These are phyloP conservation scores for Enoplosus armatus DNA, from an alignment of 2,797 vertebrate genomes.

Conservation along the genomic window DNA sequence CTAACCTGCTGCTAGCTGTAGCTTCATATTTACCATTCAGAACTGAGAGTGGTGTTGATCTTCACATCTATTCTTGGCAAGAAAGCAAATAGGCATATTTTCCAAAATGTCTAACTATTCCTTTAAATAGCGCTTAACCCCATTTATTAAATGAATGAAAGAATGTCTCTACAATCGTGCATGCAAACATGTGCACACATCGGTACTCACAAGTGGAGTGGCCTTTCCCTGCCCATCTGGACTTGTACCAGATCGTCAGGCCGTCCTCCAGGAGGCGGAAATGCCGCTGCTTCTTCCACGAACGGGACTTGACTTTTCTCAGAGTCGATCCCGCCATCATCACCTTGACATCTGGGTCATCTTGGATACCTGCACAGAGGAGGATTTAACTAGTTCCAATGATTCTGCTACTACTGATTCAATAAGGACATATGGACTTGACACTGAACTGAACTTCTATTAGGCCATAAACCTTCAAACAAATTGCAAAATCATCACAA, in stretches of 20 bases:
- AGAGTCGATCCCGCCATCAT: constrained; percentile 91
- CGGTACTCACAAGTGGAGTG: constrained; percentile 92
- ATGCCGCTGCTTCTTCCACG: constrained; percentile 92
- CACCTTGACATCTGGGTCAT: constrained; percentile 85
- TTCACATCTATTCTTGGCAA: too few relatives aligned
- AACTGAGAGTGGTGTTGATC: neutral
- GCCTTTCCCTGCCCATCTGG: constrained; percentile 88
- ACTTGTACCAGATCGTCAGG: constrained; percentile 95
- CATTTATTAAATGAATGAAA: neutral
- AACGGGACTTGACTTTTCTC: constrained; percentile 94
- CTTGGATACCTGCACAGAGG: constrained; percentile 82
- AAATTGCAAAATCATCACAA: neutral
- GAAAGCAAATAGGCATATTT: neutral
- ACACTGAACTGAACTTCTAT: neutral
- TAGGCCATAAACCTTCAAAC: neutral
- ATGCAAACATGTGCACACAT: neutral
- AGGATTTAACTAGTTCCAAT: neutral
- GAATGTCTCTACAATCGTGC: neutral
- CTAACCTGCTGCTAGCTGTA: neutral
- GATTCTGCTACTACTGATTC: neutral
- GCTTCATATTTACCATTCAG: neutral
- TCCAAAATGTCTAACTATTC: neutral
- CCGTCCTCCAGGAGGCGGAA: constrained; percentile 94
- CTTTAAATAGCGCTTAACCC: neutral
- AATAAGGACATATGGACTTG: neutral